Percentiles rank a stretch among this genome's conserved stretches.
phyloP scores from a whole-genome alignment of 1,140 invertebrate genomes.

The Cotesia vestalis region DNA sequence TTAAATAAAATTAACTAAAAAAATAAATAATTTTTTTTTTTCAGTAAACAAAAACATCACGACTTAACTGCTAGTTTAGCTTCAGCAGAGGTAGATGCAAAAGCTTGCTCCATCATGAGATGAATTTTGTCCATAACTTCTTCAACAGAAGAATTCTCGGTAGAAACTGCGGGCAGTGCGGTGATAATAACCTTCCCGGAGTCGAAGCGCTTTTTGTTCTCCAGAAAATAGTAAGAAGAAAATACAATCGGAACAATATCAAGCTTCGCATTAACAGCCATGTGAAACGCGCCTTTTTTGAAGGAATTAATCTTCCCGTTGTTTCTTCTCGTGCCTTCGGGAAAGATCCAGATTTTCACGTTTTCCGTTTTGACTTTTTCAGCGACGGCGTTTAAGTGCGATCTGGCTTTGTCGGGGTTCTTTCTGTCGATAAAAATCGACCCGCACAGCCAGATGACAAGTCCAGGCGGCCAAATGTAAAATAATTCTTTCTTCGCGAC shows the following conservation, averaged over 20 bases:
- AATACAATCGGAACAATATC: slow-evolving; percentile 91
- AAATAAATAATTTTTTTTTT: too few species aligned
- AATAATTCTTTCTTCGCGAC: slow-evolving; percentile 90
- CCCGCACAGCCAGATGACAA: slow-evolving; percentile 87
- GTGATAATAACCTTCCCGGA: slow-evolving; percentile 67
- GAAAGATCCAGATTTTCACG: slow-evolving; percentile 76
- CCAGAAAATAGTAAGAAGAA: slow-evolving; percentile 89
- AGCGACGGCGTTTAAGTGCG: slow-evolving; percentile 80
- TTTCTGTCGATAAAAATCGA: slow-evolving; percentile 90
- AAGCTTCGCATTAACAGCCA: slow-evolving; percentile 87
- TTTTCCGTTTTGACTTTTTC: slow-evolving; percentile 76
- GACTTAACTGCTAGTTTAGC: too few species aligned
- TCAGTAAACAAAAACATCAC: too few species aligned
- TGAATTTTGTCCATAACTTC: too few species aligned
- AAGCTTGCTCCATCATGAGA: too few species aligned
- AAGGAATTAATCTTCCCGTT: slow-evolving; percentile 80
- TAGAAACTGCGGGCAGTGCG: too few species aligned
- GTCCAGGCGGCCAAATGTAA: slow-evolving; percentile 89
- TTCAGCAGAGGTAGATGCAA: too few species aligned
- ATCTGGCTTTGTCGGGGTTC: slow-evolving; percentile 81
- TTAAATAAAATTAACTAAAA: too few species aligned
- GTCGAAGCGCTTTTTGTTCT: slow-evolving; percentile 80
- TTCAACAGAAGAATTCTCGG: too few species aligned
- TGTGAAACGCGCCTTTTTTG: slow-evolving; percentile 95
- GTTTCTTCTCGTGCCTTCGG: slow-evolving; percentile 78